Percentiles rank a stretch among this genome's conserved stretches.
Evolutionary conservation across 1,140 invertebrate species (phyloP).

Genomic region (Glossosoma conforme): DNA sequence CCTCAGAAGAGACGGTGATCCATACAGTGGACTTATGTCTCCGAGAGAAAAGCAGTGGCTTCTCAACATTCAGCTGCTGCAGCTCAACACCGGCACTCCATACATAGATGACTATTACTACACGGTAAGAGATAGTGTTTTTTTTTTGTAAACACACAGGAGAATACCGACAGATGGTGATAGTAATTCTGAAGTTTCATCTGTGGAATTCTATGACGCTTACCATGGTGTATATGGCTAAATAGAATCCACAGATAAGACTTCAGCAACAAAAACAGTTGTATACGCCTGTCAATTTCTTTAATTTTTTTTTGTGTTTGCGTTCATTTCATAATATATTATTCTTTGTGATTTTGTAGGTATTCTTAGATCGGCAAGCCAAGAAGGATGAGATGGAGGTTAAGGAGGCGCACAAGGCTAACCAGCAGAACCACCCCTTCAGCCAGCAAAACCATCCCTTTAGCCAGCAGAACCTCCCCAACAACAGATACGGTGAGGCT

Average conservation of each 20-base stretch:
- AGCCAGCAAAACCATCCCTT: conserved; percentile 54
- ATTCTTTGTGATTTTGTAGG: conserved; percentile 39
- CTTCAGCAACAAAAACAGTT: no score
- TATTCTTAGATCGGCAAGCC: conserved; percentile 57
- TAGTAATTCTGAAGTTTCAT: no score
- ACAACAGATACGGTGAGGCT: conserved; percentile 35
- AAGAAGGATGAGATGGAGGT: conserved; percentile 50
- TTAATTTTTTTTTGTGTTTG: no score
- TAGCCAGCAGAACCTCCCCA: conserved; percentile 38
- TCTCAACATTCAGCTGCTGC: conserved; percentile 85
- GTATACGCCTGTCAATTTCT: no score
- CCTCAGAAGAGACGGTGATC: conserved; percentile 59
- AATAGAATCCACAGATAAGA: no score
- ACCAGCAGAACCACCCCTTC: conserved; percentile 57
- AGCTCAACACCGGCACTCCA: conserved; percentile 79
- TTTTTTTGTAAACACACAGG: no score
- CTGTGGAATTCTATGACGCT: no score
- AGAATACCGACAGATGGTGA: no score
- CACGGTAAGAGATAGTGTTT: conserved; percentile 57
- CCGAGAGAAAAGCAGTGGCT: conserved; percentile 89
- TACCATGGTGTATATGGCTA: no score
- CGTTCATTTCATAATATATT: no score
- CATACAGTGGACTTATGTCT: conserved; percentile 88
- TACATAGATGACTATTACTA: conserved; percentile 86
- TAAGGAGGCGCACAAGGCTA: conserved; percentile 56